Conservation (phyloP, 2,888 invertebrate genomes). For the Maniola hyperantus region DNA sequence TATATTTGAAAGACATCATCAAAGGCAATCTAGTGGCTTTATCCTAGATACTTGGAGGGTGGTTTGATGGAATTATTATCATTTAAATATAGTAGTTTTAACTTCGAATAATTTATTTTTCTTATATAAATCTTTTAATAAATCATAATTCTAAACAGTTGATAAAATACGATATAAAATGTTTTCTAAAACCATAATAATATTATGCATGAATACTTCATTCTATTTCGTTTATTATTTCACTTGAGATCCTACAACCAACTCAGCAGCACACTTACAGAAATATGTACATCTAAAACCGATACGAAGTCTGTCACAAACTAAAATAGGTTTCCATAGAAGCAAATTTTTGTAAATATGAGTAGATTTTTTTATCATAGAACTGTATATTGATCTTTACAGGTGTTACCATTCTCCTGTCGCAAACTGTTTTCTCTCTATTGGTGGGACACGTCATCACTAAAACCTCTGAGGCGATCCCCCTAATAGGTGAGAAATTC, state of each 20-base stretch:
- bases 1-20: slow-evolving; percentile 38
- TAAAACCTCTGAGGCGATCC: slow-evolving; percentile 99
- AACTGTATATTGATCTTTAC: slow-evolving; percentile 86
- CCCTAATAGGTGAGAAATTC: slow-evolving; percentile 94
- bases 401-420: slow-evolving; percentile 99
- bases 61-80: slow-evolving; percentile 51
- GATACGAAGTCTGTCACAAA: slow-evolving; percentile 36
- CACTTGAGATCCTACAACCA: slow-evolving; percentile 75
- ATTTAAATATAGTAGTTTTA: slow-evolving; percentile 25
- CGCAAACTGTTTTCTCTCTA: slow-evolving; percentile 99
- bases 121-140: slow-evolving; percentile 19
- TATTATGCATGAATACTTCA: slow-evolving; percentile 70
- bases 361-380: slow-evolving; percentile 60
- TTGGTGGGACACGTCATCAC: slow-evolving; percentile 99
- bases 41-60: slow-evolving; percentile 78
- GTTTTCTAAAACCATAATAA: slow-evolving; percentile 59
- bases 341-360: slow-evolving; percentile 34
- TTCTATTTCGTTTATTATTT: slow-evolving; percentile 76
- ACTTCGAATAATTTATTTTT: slow-evolving; percentile 28
- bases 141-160: slow-evolving; percentile 42
- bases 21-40: slow-evolving; percentile 30
- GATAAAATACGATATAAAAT: slow-evolving; percentile 52
- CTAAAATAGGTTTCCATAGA: slow-evolving; percentile 37
- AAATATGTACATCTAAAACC: slow-evolving; percentile 43
- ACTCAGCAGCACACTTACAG: slow-evolving; percentile 79